phyloP scores from a whole-genome alignment of 2,797 vertebrate genomes.

The Myotis pilosus region DNA sequence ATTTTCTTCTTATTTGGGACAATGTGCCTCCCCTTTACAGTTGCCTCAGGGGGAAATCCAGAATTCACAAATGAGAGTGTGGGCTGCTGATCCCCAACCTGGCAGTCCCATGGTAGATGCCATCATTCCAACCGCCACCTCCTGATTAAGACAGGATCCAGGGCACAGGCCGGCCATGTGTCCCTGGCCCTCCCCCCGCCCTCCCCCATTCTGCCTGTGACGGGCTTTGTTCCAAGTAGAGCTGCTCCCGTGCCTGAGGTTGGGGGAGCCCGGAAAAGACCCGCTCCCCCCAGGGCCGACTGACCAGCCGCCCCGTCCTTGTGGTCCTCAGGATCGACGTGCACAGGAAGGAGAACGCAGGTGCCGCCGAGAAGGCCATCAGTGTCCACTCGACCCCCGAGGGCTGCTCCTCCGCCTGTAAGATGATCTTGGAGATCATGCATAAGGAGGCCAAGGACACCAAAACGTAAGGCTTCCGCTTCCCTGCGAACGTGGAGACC shows the following conservation, averaged over 20 bases:
- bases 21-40: not conserved
- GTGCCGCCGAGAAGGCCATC: conserved; percentile 96
- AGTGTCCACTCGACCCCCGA: conserved; percentile 96
- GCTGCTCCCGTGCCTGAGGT: not conserved
- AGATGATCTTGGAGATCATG: conserved; percentile 98
- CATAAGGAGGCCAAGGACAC: conserved; percentile 98
- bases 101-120: too few species aligned
- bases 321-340: conserved; percentile 90
- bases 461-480: conserved; percentile 89
- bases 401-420: conserved; percentile 94
- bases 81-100: not conserved
- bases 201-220: not conserved
- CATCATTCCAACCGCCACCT: fast-evolving
- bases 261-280: not conserved
- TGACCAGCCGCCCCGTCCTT: not conserved
- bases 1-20: not conserved
- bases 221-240: not conserved
- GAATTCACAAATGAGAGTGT: not conserved
- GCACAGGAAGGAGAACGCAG: conserved; percentile 95
- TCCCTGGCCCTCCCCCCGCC: not conserved
- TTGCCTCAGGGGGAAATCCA: not conserved
- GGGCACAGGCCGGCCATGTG: not conserved
- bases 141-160: not conserved
- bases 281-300: fast-evolving
- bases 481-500: not conserved